Conservation (phyloP, 2,888 invertebrate species). For the Euspilapteryx auroguttella region DNA sequence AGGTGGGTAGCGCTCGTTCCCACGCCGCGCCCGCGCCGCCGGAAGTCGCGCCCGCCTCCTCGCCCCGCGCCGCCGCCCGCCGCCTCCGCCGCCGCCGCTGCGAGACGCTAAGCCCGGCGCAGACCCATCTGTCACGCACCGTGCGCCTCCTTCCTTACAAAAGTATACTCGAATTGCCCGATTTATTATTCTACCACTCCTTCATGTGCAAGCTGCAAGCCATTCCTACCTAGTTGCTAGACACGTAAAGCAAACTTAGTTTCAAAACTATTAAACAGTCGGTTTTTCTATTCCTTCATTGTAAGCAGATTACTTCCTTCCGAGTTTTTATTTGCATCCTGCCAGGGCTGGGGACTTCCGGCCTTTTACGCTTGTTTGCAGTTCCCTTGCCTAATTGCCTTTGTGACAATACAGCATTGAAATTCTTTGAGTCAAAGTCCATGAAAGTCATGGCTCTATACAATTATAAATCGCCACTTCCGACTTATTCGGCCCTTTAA, state of each 20-base stretch:
- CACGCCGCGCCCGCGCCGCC: constrained; percentile 51
- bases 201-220: constrained; percentile 37
- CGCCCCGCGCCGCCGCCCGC: constrained; percentile 7
- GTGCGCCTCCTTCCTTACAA: constrained; percentile 24
- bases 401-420: no score
- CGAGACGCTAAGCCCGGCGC: constrained; percentile 24
- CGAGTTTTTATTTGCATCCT: constrained; percentile 14
- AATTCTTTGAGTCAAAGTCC: no score
- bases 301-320: constrained; percentile 37
- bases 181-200: constrained; percentile 14
- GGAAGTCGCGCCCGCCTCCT: constrained; percentile 38
- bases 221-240: no score
- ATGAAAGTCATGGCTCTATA: no score
- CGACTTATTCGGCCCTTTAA: no score
- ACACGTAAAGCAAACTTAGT: constrained; percentile 50
- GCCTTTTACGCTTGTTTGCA: no score
- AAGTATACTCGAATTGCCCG: constrained; percentile 21
- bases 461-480: no score
- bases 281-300: constrained; percentile 26
- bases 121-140: constrained; percentile 44
- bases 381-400: no score
- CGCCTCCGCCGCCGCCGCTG: constrained; percentile 16
- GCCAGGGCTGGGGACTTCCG: no score
- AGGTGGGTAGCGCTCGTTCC: constrained; percentile 48
- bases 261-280: no score